Evolutionary conservation across 2,888 invertebrate genomes (phyloP), one percentile per base, ranked within the genome.

Genomic region (Lepidocyrtoides sp.): DNA sequence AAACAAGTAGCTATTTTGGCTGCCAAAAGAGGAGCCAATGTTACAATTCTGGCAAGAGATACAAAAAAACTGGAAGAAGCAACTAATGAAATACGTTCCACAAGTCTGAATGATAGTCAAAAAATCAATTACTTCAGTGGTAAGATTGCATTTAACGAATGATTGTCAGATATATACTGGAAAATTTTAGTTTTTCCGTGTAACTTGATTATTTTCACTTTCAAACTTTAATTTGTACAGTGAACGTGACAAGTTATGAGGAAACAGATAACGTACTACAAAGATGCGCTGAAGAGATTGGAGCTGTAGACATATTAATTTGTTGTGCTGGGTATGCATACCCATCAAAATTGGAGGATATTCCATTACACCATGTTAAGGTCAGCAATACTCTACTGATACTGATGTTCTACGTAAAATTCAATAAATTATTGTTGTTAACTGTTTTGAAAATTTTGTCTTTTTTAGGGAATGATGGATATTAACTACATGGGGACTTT

Each of bases 401-500:
- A n/a, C n/a, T n/a, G n/a, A n/a, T n/a, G n/a, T n/a, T n/a, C n/a
- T n/a, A n/a, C n/a, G n/a, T n/a, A n/a, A n/a, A n/a, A n/a, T n/a
- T n/a, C n/a, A n/a, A n/a, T n/a, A n/a, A n/a, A n/a, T n/a, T n/a
- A n/a, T n/a, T n/a, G n/a, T n/a, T n/a, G n/a, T n/a, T n/a, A n/a
- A n/a, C n/a, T n/a, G n/a, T n/a, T n/a, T n/a, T n/a, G n/a, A n/a
- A n/a, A n/a, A n/a, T 26, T 82, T 79, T n/a, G n/a, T 29, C 20
- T 17, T 48, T 60, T 44, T 94, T 77, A 96, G 95, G 95, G 95
- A 77, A 95, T 99, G 96, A 96, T 99, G 95, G 96, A 98, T 94
- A 96, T 99, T 1, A 99, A 99, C 95, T 98, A 98, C 95, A 96
- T 98, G 94, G 98, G 98, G 3, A 97, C 98, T 20, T 97, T 98